A percentile compares a stretch with the other conserved stretches of the same genome.
Conservation (phyloP, 2,888 invertebrate genomes). For the Thalpophila matura region DNA sequence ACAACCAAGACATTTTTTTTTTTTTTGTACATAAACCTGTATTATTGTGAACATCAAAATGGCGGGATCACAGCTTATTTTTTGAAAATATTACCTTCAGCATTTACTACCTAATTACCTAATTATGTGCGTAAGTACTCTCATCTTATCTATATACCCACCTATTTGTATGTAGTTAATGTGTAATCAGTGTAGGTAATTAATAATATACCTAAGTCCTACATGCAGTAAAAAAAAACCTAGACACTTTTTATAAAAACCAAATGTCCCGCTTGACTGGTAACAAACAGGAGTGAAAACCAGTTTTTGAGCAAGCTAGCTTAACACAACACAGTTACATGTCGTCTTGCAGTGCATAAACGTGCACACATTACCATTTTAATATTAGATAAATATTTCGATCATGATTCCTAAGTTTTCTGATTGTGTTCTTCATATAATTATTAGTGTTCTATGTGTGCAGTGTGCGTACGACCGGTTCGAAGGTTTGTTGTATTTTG, state of each 20-base stretch:
- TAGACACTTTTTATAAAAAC: slow-evolving; percentile 12
- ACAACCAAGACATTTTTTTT: too few relatives aligned
- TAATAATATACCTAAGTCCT: too few relatives aligned
- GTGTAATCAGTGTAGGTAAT: too few relatives aligned
- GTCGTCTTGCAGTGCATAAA: background rate
- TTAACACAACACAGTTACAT: slow-evolving; percentile 2
- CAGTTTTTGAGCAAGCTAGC: background rate
- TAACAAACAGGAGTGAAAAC: slow-evolving; percentile 28
- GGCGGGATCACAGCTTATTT: too few relatives aligned
- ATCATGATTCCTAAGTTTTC: slow-evolving; percentile 14
- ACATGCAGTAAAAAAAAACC: background rate
- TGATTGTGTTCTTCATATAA: background rate
- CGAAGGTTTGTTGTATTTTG: slow-evolving; percentile 17
- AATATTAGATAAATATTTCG: background rate
- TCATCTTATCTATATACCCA: too few relatives aligned
- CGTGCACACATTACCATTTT: background rate
- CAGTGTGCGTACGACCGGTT: slow-evolving; percentile 13
- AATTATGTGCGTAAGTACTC: too few relatives aligned
- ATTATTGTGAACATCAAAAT: too few relatives aligned
- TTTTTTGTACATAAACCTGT: too few relatives aligned
- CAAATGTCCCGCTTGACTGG: background rate
- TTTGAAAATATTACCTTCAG: too few relatives aligned
- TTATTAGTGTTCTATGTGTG: slow-evolving; percentile 2
- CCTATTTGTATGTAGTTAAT: too few relatives aligned
- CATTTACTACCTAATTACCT: too few relatives aligned